Percentiles rank a stretch among this genome's conserved stretches.
phyloP scores from a whole-genome alignment of 2,797 vertebrate genomes.

The Pseudochaenichthys georgianus region DNA sequence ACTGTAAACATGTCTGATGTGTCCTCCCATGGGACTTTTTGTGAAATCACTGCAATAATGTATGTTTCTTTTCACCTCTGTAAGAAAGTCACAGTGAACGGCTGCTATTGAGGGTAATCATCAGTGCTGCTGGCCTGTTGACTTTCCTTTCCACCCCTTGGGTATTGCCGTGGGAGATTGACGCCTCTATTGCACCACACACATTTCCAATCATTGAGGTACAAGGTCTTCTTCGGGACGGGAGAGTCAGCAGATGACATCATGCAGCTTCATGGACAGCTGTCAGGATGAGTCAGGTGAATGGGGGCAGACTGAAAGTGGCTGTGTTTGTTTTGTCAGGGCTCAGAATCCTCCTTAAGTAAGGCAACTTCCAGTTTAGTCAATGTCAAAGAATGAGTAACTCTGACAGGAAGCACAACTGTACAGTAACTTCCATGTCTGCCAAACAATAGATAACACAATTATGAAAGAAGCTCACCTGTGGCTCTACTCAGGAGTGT shows the following conservation, averaged over 20 bases:
- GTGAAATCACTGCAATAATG: constrained; percentile 31
- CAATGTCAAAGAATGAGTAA: constrained; percentile 70
- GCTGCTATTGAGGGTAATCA: constrained; percentile 46
- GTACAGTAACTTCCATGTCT: constrained; percentile 45
- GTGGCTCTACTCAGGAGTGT: constrained; percentile 31
- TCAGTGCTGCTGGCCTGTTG: constrained; percentile 46
- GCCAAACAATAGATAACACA: constrained; percentile 50
- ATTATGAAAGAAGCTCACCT: constrained; percentile 43
- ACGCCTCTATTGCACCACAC: constrained; percentile 53
- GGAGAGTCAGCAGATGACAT: constrained; percentile 70
- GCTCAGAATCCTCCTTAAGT: constrained; percentile 61
- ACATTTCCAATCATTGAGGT: constrained; percentile 61
- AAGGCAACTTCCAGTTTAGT: constrained; percentile 58
- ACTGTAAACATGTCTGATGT: constrained; percentile 47
- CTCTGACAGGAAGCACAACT: constrained; percentile 49
- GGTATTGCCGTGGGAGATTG: constrained; percentile 45
- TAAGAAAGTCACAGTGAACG: constrained; percentile 47
- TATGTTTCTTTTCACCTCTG: constrained; percentile 57
- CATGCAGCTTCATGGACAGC: constrained; percentile 73
- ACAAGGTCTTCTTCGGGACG: constrained; percentile 48
- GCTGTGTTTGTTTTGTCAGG: constrained; percentile 71
- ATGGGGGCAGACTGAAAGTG: constrained; percentile 72
- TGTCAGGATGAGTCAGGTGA: constrained; percentile 80
- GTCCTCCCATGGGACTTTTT: constrained; percentile 41
- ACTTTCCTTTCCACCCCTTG: constrained; percentile 41